Percentiles rank a stretch among this genome's conserved stretches.
Evolutionary conservation across 2,888 invertebrate genomes (phyloP).

Genomic region (Tetranychus truncatus): DNA sequence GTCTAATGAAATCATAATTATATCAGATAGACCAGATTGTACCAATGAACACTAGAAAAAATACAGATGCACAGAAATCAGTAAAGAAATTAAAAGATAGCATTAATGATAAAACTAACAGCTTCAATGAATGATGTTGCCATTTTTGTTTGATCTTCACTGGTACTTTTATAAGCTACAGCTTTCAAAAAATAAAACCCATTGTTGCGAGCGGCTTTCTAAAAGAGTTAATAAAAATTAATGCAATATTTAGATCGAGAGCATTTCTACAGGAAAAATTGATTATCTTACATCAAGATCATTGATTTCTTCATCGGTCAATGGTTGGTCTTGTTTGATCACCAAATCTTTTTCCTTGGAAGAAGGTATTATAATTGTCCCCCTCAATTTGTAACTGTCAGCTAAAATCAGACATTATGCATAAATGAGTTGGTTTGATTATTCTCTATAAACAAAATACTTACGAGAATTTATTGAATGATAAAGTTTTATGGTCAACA

Average conservation of each 20-base stretch:
- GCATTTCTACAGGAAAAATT: not conserved
- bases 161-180: conserved; percentile 43
- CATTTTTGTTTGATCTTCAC: conserved; percentile 50
- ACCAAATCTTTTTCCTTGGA: conserved; percentile 2
- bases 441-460: not conserved
- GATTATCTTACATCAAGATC: not conserved
- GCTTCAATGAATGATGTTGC: conserved; percentile 56
- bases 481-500: conserved; percentile 10
- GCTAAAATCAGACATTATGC: not conserved
- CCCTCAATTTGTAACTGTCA: conserved; percentile 5
- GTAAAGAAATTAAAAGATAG: conserved; percentile 18
- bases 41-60: conserved; percentile 47
- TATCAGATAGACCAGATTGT: conserved; percentile 55
- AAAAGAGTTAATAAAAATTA: conserved; percentile 16
- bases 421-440: too few species aligned
- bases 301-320: not conserved
- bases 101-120: conserved; percentile 36
- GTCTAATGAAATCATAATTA: conserved; percentile 58
- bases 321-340: conserved; percentile 5
- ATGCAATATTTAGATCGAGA: not conserved
- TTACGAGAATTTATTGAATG: conserved; percentile 7
- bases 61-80: conserved; percentile 15
- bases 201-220: conserved; percentile 47
- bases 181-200: conserved; percentile 53
- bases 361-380: conserved; percentile 7